Conservation (phyloP, 2,888 invertebrate species). For the Operophtera brumata region DNA sequence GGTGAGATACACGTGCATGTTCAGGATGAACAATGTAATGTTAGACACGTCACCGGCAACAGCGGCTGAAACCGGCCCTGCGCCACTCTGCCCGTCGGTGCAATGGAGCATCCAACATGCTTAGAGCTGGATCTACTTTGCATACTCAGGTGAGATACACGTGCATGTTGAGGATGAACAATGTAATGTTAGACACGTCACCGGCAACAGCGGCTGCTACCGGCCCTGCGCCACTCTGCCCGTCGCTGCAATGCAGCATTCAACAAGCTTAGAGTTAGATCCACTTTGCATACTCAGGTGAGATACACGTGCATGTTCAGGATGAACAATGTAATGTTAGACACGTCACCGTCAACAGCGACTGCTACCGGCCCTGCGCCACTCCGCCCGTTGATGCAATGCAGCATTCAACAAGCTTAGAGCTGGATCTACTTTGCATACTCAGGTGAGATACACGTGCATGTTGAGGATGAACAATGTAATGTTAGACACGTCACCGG, state of each 20-base stretch:
- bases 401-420: slow-evolving; percentile 86
- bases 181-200: no score
- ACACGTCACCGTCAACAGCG: slow-evolving; percentile 77
- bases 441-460: slow-evolving; percentile 85
- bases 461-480: slow-evolving; percentile 70
- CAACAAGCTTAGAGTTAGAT: slow-evolving; percentile 89
- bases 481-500: slow-evolving; percentile 73
- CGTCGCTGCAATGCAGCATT: slow-evolving; percentile 81
- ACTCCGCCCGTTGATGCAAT: slow-evolving; percentile 83
- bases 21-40: no score
- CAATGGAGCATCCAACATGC: no score
- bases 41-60: no score
- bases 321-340: no score
- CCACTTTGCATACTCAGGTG: slow-evolving; percentile 93
- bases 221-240: no score
- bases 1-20: slow-evolving; percentile 83
- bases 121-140: no score
- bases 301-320: slow-evolving; percentile 67
- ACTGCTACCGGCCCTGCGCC: slow-evolving; percentile 90
- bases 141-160: no score
- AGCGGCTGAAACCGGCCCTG: no score
- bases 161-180: no score
- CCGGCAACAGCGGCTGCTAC: no score
- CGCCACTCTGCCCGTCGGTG: no score
- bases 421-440: slow-evolving; percentile 91